Base-by-base conservation (phyloP, 1,140 invertebrate genomes). In the Asobara japonica region DNA sequence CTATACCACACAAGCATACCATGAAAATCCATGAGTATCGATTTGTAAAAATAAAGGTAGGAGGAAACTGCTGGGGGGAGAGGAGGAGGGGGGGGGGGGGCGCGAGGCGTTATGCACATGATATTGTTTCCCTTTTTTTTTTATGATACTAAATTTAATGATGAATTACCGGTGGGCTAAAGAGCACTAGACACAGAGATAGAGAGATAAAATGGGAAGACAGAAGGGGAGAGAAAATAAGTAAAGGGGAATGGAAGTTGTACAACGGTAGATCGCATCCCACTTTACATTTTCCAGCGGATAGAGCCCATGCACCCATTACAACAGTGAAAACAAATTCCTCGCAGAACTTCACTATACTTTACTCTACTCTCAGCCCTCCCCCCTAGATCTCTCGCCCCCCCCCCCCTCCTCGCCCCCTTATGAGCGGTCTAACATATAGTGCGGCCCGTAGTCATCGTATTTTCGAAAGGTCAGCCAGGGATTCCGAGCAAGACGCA, bases 391-490 rank as follows among this genome's bases (percentile, higher is more conserved):
- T n/a, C 60, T 64, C 62, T 71, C 69, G 61, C 68, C 48, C 27
- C 16, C 33, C 45, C 25, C 45, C 48, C 41, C 13, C 56, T 38
- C 27, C 67, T 31, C 30, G 22, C 5, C 22, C n/a, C 51, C 41
- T 31, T 29, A 33, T 69, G 45, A 41, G 45, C 62, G 20, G 31
- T 33, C 30, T 41, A 60, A 60, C 69, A 45, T 27, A 38, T n/a
- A 41, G 51, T 25, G 22, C 22, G 51, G 22, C 67, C 41, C 67
- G 45, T 20, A 51, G 56, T 60, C 56, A 64, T 71, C 38, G 69
- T 27, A 71, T 56, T 75, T 78, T 74, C 65, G 75, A 79, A 77
- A 77, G 76, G 77, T 76, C 77, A 77, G 74, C 74, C 77, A 74
- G 75, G 68, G 41, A 71, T 71, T 74, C 51, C 69, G 48, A 72